Base-by-base conservation (phyloP, 2,888 invertebrate genomes). In the Anthophora plumipes region DNA sequence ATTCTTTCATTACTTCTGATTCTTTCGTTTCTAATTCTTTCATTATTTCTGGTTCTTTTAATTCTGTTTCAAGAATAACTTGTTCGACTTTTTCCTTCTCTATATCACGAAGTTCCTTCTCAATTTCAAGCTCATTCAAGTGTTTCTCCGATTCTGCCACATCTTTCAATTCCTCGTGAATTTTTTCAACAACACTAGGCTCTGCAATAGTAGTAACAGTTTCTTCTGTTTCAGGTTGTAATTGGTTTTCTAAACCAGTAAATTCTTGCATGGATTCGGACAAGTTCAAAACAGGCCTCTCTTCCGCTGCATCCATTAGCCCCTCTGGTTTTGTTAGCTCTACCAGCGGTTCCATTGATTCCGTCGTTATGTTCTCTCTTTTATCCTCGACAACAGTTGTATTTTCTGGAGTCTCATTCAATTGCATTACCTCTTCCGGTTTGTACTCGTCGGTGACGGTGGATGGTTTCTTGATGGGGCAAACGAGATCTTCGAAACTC, bases 191-290 rank as follows among this genome's bases (percentile, higher is more conserved):
- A n/a, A 57, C n/a, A 11, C 37, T 80, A 59, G 57, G 72, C 60
- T 31, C 31, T 31, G 31, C 31, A 31, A 4, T 31, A 31, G 31
- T 31, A 31, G 31, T 55, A 9, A 22, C 46, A 11, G 25, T 20
- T 31, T 85, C 76, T 37, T 86, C 84, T 41, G 82, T 83, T 43
- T 67, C 63, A 0, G 90, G 87, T 55, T 82, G 83, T 14, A 91
- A 81, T 31, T 91, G 85, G 37, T 88, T 85, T 67, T 92, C 92
- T 17, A 92, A 64, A 25, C 91, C 91, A 0, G 91, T 91, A 37
- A 92, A 92, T 66, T 92, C 92, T 70, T 92, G 91, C 66, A 91
- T 77, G 0, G 90, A 91, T 57, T 91, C 91, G 0, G 92, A 91
- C 12, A 91, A 55, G 80, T 91, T 89, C 43, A 91, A 46, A 4